Evolutionary conservation across 2,113 vertebrate species (phyloP), one percentile per base, ranked within the genome.

Genomic region (Nothocercus nigrocapillus): DNA sequence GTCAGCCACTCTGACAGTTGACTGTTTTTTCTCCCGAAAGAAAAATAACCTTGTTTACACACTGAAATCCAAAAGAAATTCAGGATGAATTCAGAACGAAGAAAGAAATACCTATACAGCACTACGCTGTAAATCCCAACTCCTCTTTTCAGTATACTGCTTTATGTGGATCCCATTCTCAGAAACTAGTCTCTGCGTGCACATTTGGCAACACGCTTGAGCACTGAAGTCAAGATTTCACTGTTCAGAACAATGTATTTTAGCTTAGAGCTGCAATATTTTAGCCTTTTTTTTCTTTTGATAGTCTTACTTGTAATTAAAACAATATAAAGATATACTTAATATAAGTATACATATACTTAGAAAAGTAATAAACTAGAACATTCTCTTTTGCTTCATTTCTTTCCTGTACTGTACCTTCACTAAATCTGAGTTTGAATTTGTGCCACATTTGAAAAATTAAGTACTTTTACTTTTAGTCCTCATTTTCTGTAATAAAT

Each of bases 31-130:
- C 21, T 74, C 70, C 24, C 2, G 61, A 16, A 11, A 38, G 59
- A 62, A 87, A 45, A 47, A 3, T 6, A 0, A 28, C 5, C 3
- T 34, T 5, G 5, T 63, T 75, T 76, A 79, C 7, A 34, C 4
- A 62, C 14, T n/a, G 47, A 87, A 42, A 78, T 78, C 8, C 66
- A 45, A 61, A 69, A 95, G 21, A 76, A 2, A 1, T 73, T 85
- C 61, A 53, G 51, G 51, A 53, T 82, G 74, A 87, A 66, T 58
- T 40, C 7, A 74, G n/a, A 24, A 11, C 11, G 8, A 11, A 61
- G 68, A 77, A 0, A 54, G 32, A 66, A 5, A 5, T 16, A 0
- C 24, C 7, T 38, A 81, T 45, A 45, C 24, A n/a, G 38, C 19
- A 68, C 10, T 42, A 13, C 42, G n/a, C 15, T 81, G 25, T 28